phyloP scores from a whole-genome alignment of 2,797 vertebrate genomes.

The Pelobates cultripes region DNA sequence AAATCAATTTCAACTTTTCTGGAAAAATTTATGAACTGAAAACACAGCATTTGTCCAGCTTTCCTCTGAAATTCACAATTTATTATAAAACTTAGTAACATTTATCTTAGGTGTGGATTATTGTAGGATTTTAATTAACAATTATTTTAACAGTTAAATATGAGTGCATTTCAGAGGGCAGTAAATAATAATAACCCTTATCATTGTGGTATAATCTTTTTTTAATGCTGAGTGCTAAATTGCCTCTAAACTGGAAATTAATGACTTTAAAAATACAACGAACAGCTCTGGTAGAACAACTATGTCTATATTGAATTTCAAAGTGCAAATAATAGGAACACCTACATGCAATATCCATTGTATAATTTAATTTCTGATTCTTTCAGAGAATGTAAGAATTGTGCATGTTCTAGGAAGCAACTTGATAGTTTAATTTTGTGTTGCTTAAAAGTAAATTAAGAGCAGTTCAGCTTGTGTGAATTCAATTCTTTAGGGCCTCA shows the following conservation, averaged over 20 bases:
- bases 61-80: too few species aligned
- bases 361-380: slow-evolving; percentile 23
- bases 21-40: too few species aligned
- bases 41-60: too few species aligned
- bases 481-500: slow-evolving; percentile 10
- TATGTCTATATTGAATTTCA: not conserved
- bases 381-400: slow-evolving; percentile 8
- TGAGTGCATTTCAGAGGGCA: too few species aligned
- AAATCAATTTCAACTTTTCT: too few species aligned
- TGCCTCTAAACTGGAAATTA: not conserved
- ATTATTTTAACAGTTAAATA: too few species aligned
- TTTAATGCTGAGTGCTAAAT: not conserved
- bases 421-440: slow-evolving; percentile 43
- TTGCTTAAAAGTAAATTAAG: slow-evolving; percentile 42
- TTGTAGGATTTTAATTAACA: too few species aligned
- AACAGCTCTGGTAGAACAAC: not conserved
- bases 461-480: slow-evolving; percentile 1
- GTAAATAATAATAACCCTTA: too few species aligned
- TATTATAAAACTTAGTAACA: too few species aligned
- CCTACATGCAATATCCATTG: not conserved
- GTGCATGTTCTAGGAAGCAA: slow-evolving; percentile 27
- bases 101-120: too few species aligned
- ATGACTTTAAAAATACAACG: not conserved
- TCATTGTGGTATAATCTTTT: too few species aligned
- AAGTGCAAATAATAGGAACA: not conserved